Base-by-base conservation (phyloP, 1,140 invertebrate species). In the Babylonia areolata region DNA sequence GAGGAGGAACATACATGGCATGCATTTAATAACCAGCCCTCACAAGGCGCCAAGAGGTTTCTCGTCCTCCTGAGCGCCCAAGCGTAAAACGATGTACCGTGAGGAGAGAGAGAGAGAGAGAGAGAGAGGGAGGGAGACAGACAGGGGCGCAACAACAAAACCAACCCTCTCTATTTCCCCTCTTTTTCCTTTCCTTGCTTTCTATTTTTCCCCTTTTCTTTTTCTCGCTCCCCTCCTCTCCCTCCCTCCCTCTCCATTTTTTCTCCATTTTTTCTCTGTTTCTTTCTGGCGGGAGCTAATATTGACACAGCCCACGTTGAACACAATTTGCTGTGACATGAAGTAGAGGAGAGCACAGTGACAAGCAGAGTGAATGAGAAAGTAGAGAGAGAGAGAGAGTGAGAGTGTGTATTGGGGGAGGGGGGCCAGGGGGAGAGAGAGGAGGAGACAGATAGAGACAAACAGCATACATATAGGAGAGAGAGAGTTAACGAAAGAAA, bases 271-370 rank as follows among this genome's bases (percentile, higher is more conserved):
- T n/a, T n/a, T 23, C 9, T 64, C 6, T 64, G 15, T 64, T 23
- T 11, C 58, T 23, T 5, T 11, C 1, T 37, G 37, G 39, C 20
- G 37, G 37, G 37, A 77, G 75, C 75, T 37, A 77, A 77, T 77
- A 77, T 77, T 77, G 75, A 77, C 75, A 77, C 37, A 77, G 37
- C 37, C 40, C 75, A 77, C 75, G 1, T 17, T 37, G 17, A 77
- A 17, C 39, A 35, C 75, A 37, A 39, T 77, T 37, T 77, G 75
- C 35, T 77, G 75, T 77, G 75, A 28, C 35, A 37, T 35, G 75
- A 37, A 20, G 17, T 15, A 37, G 23, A 37, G 28, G 3, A 37
- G 15, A 28, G 33, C 9, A 28, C 37, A 37, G 31, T 15, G 71
- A 37, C 9, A 6, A 35, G 11, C 12, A 33, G 71, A 73, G 71